Percentiles rank a stretch among this genome's conserved stretches.
These are phyloP conservation scores for Papilio protenor DNA, from an alignment of 2,888 invertebrate species.

Conservation along the genomic window DNA sequence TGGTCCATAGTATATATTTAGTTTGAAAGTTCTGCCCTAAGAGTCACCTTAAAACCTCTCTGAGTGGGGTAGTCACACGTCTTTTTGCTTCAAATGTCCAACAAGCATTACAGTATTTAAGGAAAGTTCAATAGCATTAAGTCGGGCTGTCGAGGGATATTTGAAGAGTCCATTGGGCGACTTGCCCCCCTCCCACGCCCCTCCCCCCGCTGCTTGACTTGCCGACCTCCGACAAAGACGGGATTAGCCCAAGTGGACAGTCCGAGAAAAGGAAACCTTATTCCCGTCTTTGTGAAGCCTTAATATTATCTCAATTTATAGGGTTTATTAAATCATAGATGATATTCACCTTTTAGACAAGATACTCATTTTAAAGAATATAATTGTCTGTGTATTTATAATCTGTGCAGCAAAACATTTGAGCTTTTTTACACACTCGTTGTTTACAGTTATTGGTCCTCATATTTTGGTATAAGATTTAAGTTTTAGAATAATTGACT, in stretches of 20 bases:
- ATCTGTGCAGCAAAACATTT: background rate
- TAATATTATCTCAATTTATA: background rate
- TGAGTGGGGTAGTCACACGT: background rate
- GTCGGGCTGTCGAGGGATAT: background rate
- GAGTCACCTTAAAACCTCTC: background rate
- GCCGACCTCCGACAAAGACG: slow-evolving; percentile 36
- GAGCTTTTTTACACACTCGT: too few relatives aligned
- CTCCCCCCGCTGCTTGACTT: slow-evolving; percentile 31
- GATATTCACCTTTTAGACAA: background rate
- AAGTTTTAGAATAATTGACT: too few relatives aligned
- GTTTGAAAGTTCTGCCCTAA: too few relatives aligned
- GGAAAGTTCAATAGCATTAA: slow-evolving; percentile 18
- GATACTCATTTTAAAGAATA: background rate
- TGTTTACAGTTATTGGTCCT: too few relatives aligned
- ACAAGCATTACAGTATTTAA: slow-evolving; percentile 4
- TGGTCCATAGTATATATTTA: too few relatives aligned
- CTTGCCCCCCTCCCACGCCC: slow-evolving; percentile 24
- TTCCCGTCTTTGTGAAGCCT: slow-evolving; percentile 5
- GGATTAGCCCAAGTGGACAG: slow-evolving; percentile 42
- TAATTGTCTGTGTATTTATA: background rate
- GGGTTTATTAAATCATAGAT: background rate
- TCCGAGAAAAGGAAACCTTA: slow-evolving; percentile 26
- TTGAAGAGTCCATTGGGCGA: slow-evolving; percentile 14
- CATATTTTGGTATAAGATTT: too few relatives aligned
- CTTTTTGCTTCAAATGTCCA: slow-evolving; percentile 3